phyloP scores from a whole-genome alignment of 2,888 invertebrate species.

The Catocala sponsa region DNA sequence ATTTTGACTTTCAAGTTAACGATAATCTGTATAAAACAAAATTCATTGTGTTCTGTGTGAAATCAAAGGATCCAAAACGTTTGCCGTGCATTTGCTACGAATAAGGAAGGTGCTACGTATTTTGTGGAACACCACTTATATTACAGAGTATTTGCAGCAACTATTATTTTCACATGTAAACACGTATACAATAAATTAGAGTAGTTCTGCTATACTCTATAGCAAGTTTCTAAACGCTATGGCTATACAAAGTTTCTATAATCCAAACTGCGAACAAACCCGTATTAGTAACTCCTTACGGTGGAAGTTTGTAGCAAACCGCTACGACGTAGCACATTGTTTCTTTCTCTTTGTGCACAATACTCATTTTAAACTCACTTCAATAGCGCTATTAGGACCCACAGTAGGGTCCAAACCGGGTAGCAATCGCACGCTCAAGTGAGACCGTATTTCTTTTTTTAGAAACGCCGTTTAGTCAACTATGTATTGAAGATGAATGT shows the following conservation, averaged over 20 bases:
- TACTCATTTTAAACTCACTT: constrained; percentile 43
- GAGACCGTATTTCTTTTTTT: constrained; percentile 70
- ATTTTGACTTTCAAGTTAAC: too few species aligned
- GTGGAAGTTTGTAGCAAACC: constrained; percentile 48
- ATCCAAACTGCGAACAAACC: constrained; percentile 48
- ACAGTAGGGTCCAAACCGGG: constrained; percentile 49
- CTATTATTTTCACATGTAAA: neutral
- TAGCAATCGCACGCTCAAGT: constrained; percentile 68
- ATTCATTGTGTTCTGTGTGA: too few species aligned
- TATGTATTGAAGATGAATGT: constrained; percentile 76
- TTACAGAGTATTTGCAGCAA: neutral
- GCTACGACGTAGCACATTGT: constrained; percentile 46
- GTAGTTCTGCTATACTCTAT: constrained; percentile 32
- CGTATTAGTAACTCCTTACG: constrained; percentile 51
- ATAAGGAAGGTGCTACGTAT: neutral
- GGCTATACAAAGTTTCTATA: constrained; percentile 44
- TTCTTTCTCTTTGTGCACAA: constrained; percentile 17
- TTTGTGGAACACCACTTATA: neutral
- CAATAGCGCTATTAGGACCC: constrained; percentile 9
- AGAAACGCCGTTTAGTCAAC: constrained; percentile 73
- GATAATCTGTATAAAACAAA: too few species aligned
- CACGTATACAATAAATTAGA: constrained; percentile 29
- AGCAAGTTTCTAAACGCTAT: constrained; percentile 40
- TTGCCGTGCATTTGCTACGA: neutral
- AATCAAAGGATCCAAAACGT: too few species aligned